Evolutionary conservation across 2,888 invertebrate species (phyloP).

Genomic region (Drosophila pseudotalamancana): DNA sequence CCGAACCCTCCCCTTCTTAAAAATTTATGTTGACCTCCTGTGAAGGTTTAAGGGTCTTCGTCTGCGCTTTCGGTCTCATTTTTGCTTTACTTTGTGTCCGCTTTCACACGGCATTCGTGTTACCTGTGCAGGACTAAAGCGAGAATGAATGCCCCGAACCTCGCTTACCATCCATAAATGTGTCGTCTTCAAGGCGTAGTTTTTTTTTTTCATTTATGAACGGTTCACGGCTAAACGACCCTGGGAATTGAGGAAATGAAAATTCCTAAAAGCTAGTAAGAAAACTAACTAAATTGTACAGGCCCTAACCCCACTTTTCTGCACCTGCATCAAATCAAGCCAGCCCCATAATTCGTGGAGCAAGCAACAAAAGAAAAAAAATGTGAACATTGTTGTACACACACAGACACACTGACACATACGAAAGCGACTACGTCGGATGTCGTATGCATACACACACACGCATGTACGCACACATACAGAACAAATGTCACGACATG

Average conservation of each 20-base stretch:
- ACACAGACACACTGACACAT: constrained; percentile 36
- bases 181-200: constrained; percentile 26
- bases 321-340: constrained; percentile 72
- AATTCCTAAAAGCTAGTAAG: constrained; percentile 20
- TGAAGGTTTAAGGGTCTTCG: constrained; percentile 54
- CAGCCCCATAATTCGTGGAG: constrained; percentile 73
- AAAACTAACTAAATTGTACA: constrained; percentile 30
- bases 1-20: constrained; percentile 33
- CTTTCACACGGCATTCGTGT: constrained; percentile 59
- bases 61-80: constrained; percentile 14
- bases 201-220: constrained; percentile 2
- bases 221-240: neutral
- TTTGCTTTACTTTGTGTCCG: constrained; percentile 42
- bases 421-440: constrained; percentile 38
- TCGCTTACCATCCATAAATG: constrained; percentile 34
- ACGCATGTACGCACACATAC: constrained; percentile 50
- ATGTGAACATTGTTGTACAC: constrained; percentile 78
- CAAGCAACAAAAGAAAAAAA: constrained; percentile 71
- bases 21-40: constrained; percentile 65
- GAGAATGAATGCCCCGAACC: constrained; percentile 25
- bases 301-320: constrained; percentile 74
- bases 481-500: constrained; percentile 78
- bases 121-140: constrained; percentile 55
- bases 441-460: constrained; percentile 37
- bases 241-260: neutral